These are phyloP conservation scores for Coranthus polyacanthus DNA, from an alignment of 2,797 vertebrate species.

Conservation along the genomic window DNA sequence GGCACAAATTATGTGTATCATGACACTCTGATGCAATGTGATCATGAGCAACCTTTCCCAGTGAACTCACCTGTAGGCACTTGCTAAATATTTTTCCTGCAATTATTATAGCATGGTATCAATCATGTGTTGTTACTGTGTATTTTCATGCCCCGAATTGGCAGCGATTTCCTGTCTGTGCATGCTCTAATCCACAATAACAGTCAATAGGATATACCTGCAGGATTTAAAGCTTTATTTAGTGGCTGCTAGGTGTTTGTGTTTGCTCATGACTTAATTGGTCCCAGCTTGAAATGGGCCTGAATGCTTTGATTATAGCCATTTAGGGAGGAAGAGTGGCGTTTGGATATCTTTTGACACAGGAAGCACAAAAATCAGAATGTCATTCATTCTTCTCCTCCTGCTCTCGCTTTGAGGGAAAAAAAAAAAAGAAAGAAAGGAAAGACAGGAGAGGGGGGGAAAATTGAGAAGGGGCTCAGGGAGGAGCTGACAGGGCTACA, in stretches of 20 bases:
- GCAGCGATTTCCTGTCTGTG: conserved; percentile 53
- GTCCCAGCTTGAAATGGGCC: conserved; percentile 67
- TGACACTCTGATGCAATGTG: conserved; percentile 19
- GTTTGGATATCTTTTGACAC: conserved; percentile 82
- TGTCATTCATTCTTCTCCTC: conserved; percentile 68
- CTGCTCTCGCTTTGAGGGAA: conserved; percentile 38
- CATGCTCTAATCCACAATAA: conserved; percentile 55
- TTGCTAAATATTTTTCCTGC: conserved; percentile 29
- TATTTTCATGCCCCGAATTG: conserved; percentile 42
- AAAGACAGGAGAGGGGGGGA: neutral
- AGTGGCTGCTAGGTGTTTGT: conserved; percentile 69
- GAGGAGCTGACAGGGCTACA: conserved; percentile 74
- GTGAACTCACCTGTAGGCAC: conserved; percentile 41
- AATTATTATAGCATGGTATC: conserved; percentile 24
- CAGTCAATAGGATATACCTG: conserved; percentile 56
- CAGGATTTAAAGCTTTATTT: conserved; percentile 46
- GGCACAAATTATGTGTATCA: conserved; percentile 28
- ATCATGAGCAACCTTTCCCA: conserved; percentile 9
- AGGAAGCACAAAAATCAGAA: conserved; percentile 71
- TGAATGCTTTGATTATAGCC: conserved; percentile 83
- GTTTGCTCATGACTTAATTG: conserved; percentile 84
- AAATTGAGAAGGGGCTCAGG: conserved; percentile 44
- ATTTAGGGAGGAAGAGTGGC: conserved; percentile 74
- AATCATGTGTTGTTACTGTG: conserved; percentile 48
- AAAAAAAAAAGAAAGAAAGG: too few relatives aligned